Evolutionary conservation across 2,113 vertebrate genomes (phyloP), one percentile per base, ranked within the genome.

Genomic region (Sclerurus mexicanus): DNA sequence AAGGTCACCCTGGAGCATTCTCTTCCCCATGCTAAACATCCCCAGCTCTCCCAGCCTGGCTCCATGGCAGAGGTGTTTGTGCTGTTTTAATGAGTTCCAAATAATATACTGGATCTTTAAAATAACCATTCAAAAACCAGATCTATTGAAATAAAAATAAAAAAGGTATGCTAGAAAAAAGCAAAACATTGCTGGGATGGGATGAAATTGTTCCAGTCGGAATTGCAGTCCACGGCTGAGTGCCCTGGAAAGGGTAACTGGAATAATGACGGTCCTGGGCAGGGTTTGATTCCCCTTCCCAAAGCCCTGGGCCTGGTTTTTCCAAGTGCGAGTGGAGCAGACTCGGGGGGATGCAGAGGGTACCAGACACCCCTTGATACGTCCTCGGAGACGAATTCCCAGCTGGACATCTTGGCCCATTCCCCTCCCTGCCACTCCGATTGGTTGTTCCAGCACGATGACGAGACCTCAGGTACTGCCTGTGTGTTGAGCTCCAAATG

Each of bases 211-310:
- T 12, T 67, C 46, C 67, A 50, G 40, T 4, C 46, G 58, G 84
- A 88, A 31, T 28, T 46, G 9, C 9, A 23, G 33, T 22, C 62
- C 0, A 0, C 53, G 52, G 37, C 71, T 60, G 66, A 21, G 14
- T 3, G 0, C 10, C 27, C 35, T 17, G 19, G 7, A 22, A 82
- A 84, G 21, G 30, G 39, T 10, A 10, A 4, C 11, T 14, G 52
- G 46, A 56, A 4, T 13, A 1, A 0, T 1, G 0, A 21, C 3
- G 2, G 15, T 28, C 5, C 10, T 7, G 17, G 63, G 2, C 5
- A 21, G 50, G n/a, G 23, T 40, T 22, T 9, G 9, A 14, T 49
- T 30, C 28, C 14, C 25, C 0, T 18, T 77, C 19, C 50, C 42
- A 39, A 49, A 69, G 24, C 1, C 2, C 69, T 6, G 14, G 30